Conservation (phyloP, 2,888 invertebrate species). For the Apamea epomidion region DNA sequence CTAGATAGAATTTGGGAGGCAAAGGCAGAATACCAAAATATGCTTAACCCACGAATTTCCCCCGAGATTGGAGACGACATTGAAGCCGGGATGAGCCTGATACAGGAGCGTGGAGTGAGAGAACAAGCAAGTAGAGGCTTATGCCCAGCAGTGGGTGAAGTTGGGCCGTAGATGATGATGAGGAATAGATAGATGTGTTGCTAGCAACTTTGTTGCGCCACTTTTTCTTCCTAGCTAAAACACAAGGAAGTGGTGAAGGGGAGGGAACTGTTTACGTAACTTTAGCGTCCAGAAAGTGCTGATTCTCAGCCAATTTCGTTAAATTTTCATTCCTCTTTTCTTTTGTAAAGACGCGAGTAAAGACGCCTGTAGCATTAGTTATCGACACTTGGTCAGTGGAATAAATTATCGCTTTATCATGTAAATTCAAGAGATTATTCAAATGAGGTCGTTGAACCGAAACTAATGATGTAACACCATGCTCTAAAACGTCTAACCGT, state of each 20-base stretch:
- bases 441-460: conserved; percentile 59
- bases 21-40: neutral
- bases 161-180: too few relatives aligned
- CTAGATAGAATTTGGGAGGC: neutral
- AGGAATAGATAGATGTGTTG: neutral
- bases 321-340: neutral
- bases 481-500: conserved; percentile 26
- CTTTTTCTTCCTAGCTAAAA: neutral
- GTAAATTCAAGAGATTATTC: conserved; percentile 48
- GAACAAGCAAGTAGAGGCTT: neutral
- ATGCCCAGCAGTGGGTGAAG: neutral
- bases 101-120: too few relatives aligned
- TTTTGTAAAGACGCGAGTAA: neutral
- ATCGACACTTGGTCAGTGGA: conserved; percentile 15
- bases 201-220: neutral
- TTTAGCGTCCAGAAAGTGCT: neutral
- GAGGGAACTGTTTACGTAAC: neutral
- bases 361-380: neutral
- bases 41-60: neutral
- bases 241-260: too few relatives aligned
- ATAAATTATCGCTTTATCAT: conserved; percentile 49
- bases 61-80: neutral
- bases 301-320: neutral
- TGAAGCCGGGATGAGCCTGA: neutral
- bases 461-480: conserved; percentile 36